These are phyloP conservation scores for Coilia nasus DNA, from an alignment of 2,797 vertebrate genomes.

Conservation along the genomic window DNA sequence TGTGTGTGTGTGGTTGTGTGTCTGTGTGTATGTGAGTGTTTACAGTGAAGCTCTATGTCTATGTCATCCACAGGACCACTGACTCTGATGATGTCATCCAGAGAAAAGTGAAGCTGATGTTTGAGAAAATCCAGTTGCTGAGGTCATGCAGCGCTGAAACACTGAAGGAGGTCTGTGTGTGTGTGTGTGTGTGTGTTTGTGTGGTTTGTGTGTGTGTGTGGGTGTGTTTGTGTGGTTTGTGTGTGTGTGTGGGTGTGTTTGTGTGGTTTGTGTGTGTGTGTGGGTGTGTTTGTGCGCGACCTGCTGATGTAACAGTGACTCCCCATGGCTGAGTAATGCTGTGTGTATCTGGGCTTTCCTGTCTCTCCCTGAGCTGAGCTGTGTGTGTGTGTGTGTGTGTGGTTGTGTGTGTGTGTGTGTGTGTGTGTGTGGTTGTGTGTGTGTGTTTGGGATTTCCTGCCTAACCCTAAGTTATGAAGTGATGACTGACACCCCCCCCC, in stretches of 20 bases:
- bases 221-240: neutral
- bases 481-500: too few species aligned
- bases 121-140: conserved; percentile 89
- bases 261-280: neutral
- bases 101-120: conserved; percentile 89
- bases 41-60: neutral
- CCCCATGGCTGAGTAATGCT: neutral
- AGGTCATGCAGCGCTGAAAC: conserved; percentile 85
- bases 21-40: neutral
- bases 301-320: neutral
- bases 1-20: neutral
- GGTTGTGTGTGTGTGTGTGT: neutral
- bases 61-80: conserved; percentile 75
- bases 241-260: neutral
- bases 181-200: conserved; percentile 36
- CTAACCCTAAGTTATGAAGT: too few species aligned
- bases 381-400: neutral
- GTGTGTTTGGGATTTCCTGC: neutral
- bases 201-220: neutral
- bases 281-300: neutral
- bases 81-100: conserved; percentile 88
- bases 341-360: neutral
- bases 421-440: neutral
- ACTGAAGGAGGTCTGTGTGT: conserved; percentile 71
- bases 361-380: neutral